A percentile compares a stretch with the other conserved stretches of the same genome.
phyloP scores from a whole-genome alignment of 2,113 vertebrate genomes.

The Cnemophilus loriae region DNA sequence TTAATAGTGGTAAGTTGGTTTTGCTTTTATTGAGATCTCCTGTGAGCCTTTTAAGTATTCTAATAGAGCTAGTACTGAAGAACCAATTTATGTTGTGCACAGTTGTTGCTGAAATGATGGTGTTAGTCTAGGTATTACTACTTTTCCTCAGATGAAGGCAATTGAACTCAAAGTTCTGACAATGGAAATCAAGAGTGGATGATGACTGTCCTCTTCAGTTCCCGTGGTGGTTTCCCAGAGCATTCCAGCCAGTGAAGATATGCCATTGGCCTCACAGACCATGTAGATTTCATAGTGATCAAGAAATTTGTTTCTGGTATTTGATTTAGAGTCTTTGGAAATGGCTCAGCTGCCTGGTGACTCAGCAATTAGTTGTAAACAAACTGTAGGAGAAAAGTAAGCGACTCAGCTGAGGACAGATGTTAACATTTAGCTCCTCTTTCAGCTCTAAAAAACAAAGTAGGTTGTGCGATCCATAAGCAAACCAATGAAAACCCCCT shows the following conservation, averaged over 20 bases:
- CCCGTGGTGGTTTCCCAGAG: neutral
- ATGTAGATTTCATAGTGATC: accelerated
- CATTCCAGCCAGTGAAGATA: neutral
- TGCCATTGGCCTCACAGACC: neutral
- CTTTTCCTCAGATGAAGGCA: neutral
- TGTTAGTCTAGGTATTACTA: neutral
- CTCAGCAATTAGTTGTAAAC: conserved; percentile 63
- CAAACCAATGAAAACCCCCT: neutral
- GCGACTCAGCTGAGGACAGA: neutral
- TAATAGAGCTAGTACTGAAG: neutral
- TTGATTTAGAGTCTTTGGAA: conserved; percentile 14
- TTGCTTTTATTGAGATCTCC: neutral
- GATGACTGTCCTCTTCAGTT: neutral
- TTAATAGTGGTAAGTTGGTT: neutral
- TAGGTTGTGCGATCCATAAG: neutral
- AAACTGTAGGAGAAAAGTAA: conserved; percentile 19
- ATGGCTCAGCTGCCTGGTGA: conserved; percentile 33
- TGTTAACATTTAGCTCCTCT: neutral
- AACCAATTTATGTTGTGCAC: neutral
- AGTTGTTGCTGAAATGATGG: neutral
- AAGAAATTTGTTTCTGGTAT: neutral
- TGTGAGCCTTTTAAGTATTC: neutral
- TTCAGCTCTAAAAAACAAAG: neutral
- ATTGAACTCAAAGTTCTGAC: neutral
- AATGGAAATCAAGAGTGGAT: neutral